Conservation (phyloP, 2,797 vertebrate genomes). For the Peromyscus nudipes region DNA sequence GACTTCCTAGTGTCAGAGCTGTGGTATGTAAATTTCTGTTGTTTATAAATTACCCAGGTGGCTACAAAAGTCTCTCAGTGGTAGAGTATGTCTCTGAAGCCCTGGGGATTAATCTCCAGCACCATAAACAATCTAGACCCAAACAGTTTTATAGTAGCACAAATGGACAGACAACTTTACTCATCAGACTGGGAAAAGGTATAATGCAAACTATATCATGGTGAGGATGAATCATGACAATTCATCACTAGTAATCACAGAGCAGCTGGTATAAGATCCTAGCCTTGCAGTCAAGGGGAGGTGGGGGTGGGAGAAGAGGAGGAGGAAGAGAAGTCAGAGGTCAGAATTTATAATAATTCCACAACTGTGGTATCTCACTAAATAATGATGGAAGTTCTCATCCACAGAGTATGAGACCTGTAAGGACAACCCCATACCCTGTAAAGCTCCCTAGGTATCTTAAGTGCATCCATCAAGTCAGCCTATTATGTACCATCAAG, state of each 20-base stretch:
- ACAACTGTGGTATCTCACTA: constrained; percentile 8
- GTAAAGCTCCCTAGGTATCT: neutral
- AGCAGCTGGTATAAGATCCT: neutral
- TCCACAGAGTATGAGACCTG: neutral
- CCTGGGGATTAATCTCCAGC: neutral
- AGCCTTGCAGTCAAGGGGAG: neutral
- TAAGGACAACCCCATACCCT: neutral
- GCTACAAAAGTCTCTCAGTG: neutral
- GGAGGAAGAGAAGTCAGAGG: neutral
- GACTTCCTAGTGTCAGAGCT: neutral
- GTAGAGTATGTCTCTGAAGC: neutral
- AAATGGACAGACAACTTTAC: neutral
- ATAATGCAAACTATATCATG: neutral
- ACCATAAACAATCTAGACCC: neutral
- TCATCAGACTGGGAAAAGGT: neutral
- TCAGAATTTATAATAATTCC: neutral
- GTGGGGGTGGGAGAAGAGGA: neutral
- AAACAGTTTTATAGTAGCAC: neutral
- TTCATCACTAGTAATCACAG: neutral
- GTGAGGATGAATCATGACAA: neutral
- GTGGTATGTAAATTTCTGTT: neutral
- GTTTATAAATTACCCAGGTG: neutral
- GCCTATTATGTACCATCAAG: neutral
- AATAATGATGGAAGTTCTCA: neutral
- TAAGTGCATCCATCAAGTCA: neutral